Percentiles rank a stretch among this genome's conserved stretches.
Conservation (phyloP, 1,140 invertebrate species). For the Saccostrea glomerata region DNA sequence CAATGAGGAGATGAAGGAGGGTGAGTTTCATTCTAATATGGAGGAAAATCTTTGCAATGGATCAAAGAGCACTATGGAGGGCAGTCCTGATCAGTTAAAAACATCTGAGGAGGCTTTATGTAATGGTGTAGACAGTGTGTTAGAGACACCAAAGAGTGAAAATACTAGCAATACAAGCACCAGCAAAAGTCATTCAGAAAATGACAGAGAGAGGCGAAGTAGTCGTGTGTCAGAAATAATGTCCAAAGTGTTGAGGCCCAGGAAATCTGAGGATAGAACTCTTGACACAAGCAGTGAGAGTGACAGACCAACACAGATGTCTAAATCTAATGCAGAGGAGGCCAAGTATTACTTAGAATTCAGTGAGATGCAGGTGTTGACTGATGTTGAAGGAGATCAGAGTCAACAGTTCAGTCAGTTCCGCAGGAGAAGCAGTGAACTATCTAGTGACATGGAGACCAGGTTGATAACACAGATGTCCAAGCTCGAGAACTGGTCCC, state of each 20-base stretch:
- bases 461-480: slow-evolving; percentile 35
- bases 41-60: neutral
- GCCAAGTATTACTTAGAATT: slow-evolving; percentile 73
- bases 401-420: slow-evolving; percentile 42
- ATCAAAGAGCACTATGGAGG: neutral
- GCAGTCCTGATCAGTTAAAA: neutral
- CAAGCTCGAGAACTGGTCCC: slow-evolving; percentile 50
- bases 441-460: slow-evolving; percentile 42
- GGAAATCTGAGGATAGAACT: slow-evolving; percentile 36
- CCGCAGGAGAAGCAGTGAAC: slow-evolving; percentile 35
- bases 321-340: slow-evolving; percentile 62
- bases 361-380: slow-evolving; percentile 70
- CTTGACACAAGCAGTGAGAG: slow-evolving; percentile 38
- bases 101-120: neutral
- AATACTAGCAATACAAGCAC: neutral
- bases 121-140: neutral
- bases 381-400: slow-evolving; percentile 62
- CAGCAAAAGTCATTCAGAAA: neutral
- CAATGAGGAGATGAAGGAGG: slow-evolving; percentile 39
- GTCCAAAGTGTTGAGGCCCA: neutral
- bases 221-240: slow-evolving; percentile 26
- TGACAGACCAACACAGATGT: neutral
- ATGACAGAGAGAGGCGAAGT: neutral
- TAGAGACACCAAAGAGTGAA: slow-evolving; percentile 39
- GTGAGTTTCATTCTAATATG: neutral